These are phyloP conservation scores for Aulostomus chinensis DNA, from an alignment of 2,797 vertebrate species.

Conservation along the genomic window DNA sequence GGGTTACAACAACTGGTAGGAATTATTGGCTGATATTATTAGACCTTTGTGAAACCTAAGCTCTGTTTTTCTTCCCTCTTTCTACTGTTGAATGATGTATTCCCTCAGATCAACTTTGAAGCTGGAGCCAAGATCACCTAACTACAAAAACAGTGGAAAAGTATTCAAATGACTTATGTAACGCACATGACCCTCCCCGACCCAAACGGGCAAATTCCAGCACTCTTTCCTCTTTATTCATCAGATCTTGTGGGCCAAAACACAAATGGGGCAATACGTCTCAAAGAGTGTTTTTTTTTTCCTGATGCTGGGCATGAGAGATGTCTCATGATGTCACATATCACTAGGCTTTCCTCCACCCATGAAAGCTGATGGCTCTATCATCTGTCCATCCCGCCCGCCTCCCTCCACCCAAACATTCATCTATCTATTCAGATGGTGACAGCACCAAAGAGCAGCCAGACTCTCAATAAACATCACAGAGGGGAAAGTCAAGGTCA, in stretches of 20 bases:
- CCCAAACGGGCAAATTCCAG: not conserved
- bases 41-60: conserved; percentile 61
- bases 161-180: conserved; percentile 15
- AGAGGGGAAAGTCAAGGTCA: conserved; percentile 70
- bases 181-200: conserved; percentile 15
- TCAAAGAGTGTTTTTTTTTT: not conserved
- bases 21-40: conserved; percentile 50
- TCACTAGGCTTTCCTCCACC: conserved; percentile 39
- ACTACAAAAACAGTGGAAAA: conserved; percentile 36
- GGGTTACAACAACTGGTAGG: conserved; percentile 52
- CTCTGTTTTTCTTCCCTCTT: conserved; percentile 53
- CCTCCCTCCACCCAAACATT: conserved; percentile 62
- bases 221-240: conserved; percentile 8
- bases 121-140: conserved; percentile 44
- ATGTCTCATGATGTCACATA: conserved; percentile 56
- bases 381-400: conserved; percentile 61
- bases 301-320: conserved; percentile 23
- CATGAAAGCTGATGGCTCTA: conserved; percentile 71
- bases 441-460: conserved; percentile 67
- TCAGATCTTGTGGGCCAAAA: conserved; percentile 11
- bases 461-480: conserved; percentile 44
- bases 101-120: conserved; percentile 45
- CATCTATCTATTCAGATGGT: conserved; percentile 63
- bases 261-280: conserved; percentile 39
- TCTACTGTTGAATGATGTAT: conserved; percentile 43